phyloP scores from a whole-genome alignment of 2,797 vertebrate species.

The Myotis vivesi region DNA sequence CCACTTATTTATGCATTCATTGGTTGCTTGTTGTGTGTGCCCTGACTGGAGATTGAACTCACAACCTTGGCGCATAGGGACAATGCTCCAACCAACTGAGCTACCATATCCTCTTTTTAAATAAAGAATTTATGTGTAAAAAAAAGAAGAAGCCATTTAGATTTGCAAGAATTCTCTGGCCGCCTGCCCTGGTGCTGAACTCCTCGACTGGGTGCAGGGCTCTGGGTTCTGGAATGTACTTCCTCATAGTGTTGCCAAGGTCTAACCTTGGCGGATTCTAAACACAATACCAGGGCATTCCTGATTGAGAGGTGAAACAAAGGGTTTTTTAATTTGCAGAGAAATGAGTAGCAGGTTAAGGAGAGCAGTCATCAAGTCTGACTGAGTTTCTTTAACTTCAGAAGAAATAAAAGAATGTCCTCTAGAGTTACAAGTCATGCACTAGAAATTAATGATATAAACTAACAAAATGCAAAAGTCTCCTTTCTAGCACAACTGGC shows the following conservation, averaged over 20 bases:
- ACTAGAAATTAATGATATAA: not conserved
- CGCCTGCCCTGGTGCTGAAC: conserved; percentile 23
- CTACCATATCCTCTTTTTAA: too few relatives aligned
- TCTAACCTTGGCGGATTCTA: not conserved
- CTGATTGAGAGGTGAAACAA: not conserved
- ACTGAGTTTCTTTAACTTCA: not conserved
- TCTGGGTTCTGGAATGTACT: conserved; percentile 68
- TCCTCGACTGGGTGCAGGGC: not conserved
- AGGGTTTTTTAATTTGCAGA: not conserved
- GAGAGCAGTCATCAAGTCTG: not conserved
- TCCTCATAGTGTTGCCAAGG: conserved; percentile 64
- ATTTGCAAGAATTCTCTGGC: conserved; percentile 62
- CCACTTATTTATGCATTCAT: too few relatives aligned
- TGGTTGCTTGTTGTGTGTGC: too few relatives aligned
- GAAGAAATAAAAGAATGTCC: not conserved
- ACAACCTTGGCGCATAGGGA: too few relatives aligned
- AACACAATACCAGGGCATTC: conserved; percentile 40
- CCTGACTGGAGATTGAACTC: too few relatives aligned
- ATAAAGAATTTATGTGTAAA: too few relatives aligned
- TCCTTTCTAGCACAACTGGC: not conserved
- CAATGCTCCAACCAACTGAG: too few relatives aligned
- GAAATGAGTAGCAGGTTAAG: not conserved
- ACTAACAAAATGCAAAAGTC: not conserved
- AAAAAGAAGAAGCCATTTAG: not conserved
- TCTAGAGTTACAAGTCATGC: not conserved